Base-by-base conservation (phyloP, 2,888 invertebrate species). In the Acanthococcus lagerstroemiae region DNA sequence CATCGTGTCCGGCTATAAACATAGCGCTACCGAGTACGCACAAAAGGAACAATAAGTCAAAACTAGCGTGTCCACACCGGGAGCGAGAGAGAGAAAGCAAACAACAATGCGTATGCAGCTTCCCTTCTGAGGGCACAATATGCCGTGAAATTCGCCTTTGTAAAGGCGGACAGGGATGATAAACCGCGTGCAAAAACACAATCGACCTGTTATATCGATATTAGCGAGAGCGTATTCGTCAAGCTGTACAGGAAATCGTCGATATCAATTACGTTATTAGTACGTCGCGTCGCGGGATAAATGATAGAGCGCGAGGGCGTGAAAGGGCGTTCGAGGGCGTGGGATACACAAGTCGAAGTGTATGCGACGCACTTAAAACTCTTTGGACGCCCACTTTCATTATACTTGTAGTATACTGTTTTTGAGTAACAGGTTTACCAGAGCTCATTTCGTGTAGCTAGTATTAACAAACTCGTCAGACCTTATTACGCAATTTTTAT, bases 181-280 rank as follows among this genome's bases (percentile, higher is more conserved):
- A 61, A 61, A 61, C 50, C 61, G 50, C 61, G 61, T 61, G 61
- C 30, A 61, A 50, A 61, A 25, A 9, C 26, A 48, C 48, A 61
- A 61, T 61, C 61, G 58, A 61, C 61, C 61, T 61, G 61, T 61
- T 61, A 61, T 61, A 50, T 61, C 61, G 50, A 50, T 61, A 30
- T 48, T 61, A 61, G 6, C n/a, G 9, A 21, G 19, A 12, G 12
- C 24, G 22, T 24, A 24, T 52, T 22, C 52, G 15, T 52, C 37
- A 37, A n/a, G 37, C 37, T 9, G 37, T 37, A 37, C 37, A 37
- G 37, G 37, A 37, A 37, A 37, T 37, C n/a, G 37, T n/a, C 12
- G 12, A 1, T 37, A 37, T 37, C 37, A 37, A 37, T 37, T 37
- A 37, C 37, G 12, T 9, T 37, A 15, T 37, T 37, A 37, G n/a